Evolutionary conservation across 2,888 invertebrate species (phyloP).

Genomic region (Eupithecia subfuscata): DNA sequence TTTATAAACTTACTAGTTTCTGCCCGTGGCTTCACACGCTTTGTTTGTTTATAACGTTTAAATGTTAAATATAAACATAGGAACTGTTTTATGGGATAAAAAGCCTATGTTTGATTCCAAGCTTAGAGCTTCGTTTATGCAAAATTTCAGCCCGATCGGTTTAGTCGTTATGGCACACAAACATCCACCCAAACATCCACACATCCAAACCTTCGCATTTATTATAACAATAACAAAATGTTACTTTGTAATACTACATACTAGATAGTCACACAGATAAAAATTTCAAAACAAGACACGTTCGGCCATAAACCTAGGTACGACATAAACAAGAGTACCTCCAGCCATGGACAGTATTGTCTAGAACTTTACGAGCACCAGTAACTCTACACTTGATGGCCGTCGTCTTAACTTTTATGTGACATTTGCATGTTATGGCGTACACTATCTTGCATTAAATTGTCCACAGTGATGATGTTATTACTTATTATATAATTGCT

Average conservation of each 20-base stretch:
- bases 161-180: no score
- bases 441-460: constrained; percentile 9
- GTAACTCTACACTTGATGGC: constrained; percentile 43
- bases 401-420: constrained; percentile 22
- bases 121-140: no score
- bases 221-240: neutral
- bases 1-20: no score
- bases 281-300: constrained; percentile 8
- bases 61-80: no score
- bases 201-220: no score
- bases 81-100: no score
- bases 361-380: constrained; percentile 47
- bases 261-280: neutral
- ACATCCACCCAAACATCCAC: no score
- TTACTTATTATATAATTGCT: neutral
- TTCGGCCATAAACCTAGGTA: constrained; percentile 37
- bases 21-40: no score
- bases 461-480: neutral
- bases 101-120: no score
- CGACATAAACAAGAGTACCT: neutral
- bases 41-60: no score
- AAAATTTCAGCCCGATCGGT: no score
- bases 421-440: constrained; percentile 23
- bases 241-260: neutral
- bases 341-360: constrained; percentile 34